Evolutionary conservation across 2,113 vertebrate species (phyloP).

Genomic region (Cacatua alba): DNA sequence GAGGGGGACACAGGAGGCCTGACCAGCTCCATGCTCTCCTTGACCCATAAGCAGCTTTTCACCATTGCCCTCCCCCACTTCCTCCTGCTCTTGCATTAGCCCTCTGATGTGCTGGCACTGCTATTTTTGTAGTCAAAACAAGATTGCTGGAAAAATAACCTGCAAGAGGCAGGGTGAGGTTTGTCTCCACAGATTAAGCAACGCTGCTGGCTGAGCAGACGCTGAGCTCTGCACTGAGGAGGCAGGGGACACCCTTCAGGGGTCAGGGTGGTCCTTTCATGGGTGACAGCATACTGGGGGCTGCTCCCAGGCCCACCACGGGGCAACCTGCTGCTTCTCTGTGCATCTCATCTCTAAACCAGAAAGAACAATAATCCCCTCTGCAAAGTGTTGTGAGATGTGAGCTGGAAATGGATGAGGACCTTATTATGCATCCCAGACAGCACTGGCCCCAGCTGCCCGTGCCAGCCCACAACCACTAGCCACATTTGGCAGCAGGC

Average conservation of each 20-base stretch:
- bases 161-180: neutral
- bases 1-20: neutral
- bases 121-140: slow-evolving; percentile 19
- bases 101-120: neutral
- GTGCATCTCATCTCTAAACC: neutral
- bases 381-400: neutral
- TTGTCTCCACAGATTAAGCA: neutral
- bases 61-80: neutral
- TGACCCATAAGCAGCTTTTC: neutral
- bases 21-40: neutral
- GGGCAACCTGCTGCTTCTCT: neutral
- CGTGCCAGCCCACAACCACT: rapidly evolving
- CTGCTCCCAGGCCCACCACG: neutral
- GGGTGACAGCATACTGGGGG: neutral
- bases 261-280: neutral
- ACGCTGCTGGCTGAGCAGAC: neutral
- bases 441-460: neutral
- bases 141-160: neutral
- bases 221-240: neutral
- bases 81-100: neutral
- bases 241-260: neutral
- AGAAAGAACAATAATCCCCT: neutral
- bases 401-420: neutral
- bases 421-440: neutral
- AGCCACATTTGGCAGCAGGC: neutral